Evolutionary conservation across 2,797 vertebrate species (phyloP).

Genomic region (Trichosurus vulpecula): DNA sequence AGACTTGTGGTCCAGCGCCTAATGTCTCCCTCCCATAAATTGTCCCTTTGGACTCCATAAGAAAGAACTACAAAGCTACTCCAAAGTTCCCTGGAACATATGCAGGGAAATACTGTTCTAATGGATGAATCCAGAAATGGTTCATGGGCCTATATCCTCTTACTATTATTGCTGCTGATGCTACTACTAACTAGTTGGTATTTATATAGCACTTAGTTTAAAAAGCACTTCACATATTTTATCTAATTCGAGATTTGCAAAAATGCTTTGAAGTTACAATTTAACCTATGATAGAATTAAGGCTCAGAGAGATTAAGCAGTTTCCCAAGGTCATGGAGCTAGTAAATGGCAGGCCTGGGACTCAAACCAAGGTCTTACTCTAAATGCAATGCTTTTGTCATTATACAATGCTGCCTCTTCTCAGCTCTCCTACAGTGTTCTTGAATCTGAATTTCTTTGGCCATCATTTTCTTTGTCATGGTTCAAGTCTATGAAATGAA

Average conservation of each 20-base stretch:
- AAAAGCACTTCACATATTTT: background rate
- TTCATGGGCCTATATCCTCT: background rate
- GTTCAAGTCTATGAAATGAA: background rate
- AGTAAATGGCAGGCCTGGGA: background rate
- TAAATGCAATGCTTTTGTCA: background rate
- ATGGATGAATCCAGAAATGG: background rate
- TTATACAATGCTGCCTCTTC: background rate
- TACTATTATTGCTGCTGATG: background rate
- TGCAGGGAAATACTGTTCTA: background rate
- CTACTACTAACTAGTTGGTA: background rate
- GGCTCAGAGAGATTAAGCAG: background rate
- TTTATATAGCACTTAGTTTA: background rate
- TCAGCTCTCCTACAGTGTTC: background rate
- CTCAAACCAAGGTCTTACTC: background rate
- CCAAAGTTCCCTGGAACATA: background rate
- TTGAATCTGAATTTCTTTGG: background rate
- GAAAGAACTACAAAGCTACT: background rate
- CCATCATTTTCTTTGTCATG: background rate
- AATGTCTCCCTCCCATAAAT: background rate
- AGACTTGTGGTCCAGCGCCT: background rate
- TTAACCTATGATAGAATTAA: background rate
- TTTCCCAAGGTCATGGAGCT: background rate
- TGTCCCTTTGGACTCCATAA: background rate
- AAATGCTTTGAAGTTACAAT: background rate
- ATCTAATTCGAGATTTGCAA: background rate